A percentile compares a stretch with the other conserved stretches of the same genome.
These are phyloP conservation scores for Glaucopsyche alexis DNA, from an alignment of 2,888 invertebrate species.

Conservation along the genomic window DNA sequence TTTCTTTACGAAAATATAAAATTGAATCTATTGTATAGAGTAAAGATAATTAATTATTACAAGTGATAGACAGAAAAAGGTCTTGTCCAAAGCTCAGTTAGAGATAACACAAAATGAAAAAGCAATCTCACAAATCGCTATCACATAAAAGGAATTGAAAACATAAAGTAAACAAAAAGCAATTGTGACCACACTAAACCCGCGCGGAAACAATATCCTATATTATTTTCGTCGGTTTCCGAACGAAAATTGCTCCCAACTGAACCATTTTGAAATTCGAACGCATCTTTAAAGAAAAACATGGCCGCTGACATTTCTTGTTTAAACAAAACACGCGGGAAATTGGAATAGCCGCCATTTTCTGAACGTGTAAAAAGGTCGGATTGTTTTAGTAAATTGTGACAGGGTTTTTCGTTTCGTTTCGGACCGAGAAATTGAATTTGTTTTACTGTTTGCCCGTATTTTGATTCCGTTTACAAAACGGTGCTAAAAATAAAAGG, in stretches of 20 bases:
- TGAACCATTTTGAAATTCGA: conserved; percentile 50
- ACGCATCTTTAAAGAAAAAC: conserved; percentile 26
- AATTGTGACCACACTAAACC: conserved; percentile 42
- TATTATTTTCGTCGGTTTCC: conserved; percentile 59
- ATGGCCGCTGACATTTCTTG: conserved; percentile 32
- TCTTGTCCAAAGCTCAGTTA: no score
- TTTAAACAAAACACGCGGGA: conserved; percentile 36
- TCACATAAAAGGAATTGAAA: conserved; percentile 33
- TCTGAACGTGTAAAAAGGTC: conserved; percentile 52
- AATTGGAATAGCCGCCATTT: conserved; percentile 38
- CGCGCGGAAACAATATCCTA: conserved; percentile 51
- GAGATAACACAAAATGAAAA: no score
- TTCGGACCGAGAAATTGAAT: conserved; percentile 61
- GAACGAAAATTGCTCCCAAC: conserved; percentile 57
- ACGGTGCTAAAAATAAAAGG: conserved; percentile 12
- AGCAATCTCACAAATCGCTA: conserved; percentile 29
- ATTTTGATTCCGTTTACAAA: conserved; percentile 47
- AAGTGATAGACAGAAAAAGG: no score
- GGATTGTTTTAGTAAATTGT: conserved; percentile 67
- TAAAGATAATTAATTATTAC: no score
- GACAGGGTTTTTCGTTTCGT: conserved; percentile 48
- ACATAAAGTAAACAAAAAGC: conserved; percentile 42
- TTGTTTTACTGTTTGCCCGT: conserved; percentile 60
- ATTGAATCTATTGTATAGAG: no score
- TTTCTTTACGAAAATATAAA: no score